Percentiles rank a stretch among this genome's conserved stretches.
Conservation (phyloP, 2,797 vertebrate genomes). For the Dendrocincla tyrannina region DNA sequence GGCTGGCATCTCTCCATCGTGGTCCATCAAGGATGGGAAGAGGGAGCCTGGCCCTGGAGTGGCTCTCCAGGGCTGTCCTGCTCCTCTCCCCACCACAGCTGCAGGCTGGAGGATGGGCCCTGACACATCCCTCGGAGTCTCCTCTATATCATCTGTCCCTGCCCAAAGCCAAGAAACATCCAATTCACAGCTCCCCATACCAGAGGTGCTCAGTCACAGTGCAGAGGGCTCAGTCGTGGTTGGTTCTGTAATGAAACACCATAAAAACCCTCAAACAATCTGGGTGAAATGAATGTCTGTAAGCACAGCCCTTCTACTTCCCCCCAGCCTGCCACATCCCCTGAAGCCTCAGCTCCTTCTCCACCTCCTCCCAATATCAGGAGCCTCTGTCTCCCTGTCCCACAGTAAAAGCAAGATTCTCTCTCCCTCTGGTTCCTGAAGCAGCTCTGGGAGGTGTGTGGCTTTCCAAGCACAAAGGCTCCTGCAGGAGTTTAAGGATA, state of each 20-base stretch:
- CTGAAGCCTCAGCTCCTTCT: not conserved
- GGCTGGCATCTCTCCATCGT: accelerated
- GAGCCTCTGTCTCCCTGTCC: not conserved
- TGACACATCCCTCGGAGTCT: accelerated
- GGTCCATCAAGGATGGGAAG: not conserved
- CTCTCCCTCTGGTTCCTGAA: not conserved
- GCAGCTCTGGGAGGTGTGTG: accelerated
- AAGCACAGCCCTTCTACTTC: not conserved
- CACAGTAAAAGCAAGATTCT: too few species aligned
- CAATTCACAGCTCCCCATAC: accelerated
- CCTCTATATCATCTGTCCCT: accelerated
- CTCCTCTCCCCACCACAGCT: not conserved
- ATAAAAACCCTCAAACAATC: not conserved
- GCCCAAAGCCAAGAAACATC: accelerated
- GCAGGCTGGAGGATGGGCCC: not conserved
- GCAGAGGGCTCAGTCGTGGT: accelerated
- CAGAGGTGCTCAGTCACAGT: not conserved
- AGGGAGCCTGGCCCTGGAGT: accelerated
- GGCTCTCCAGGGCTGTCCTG: not conserved
- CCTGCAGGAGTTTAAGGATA: accelerated
- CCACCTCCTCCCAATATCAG: not conserved
- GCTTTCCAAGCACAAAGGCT: not conserved
- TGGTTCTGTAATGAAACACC: not conserved
- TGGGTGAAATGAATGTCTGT: not conserved
- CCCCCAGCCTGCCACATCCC: not conserved